Evolutionary conservation across 2,113 vertebrate genomes (phyloP).

Genomic region (Phaethon lepturus): DNA sequence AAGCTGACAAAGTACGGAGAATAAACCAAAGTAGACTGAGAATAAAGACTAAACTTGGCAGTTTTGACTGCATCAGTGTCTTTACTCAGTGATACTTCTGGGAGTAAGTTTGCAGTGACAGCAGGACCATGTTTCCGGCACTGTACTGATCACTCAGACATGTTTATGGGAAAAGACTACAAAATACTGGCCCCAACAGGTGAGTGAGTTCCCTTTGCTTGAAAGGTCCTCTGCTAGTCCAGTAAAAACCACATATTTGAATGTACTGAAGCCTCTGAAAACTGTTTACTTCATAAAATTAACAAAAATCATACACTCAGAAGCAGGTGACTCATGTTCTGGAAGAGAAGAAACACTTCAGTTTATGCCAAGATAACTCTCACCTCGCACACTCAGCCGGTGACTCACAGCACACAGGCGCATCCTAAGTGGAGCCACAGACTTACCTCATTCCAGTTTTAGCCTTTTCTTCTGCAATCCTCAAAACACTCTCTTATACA

Average conservation of each 20-base stretch:
- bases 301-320: background rate
- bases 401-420: constrained; percentile 18
- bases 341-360: background rate
- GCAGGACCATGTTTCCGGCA: constrained; percentile 25
- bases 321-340: constrained; percentile 30
- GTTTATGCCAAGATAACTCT: constrained; percentile 18
- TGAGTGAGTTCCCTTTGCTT: background rate
- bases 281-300: constrained; percentile 18
- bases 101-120: constrained; percentile 17
- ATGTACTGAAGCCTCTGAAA: background rate
- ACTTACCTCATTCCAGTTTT: background rate
- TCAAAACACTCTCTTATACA: background rate
- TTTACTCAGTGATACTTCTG: background rate
- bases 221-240: background rate
- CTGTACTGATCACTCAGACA: constrained; percentile 15
- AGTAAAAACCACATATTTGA: constrained; percentile 26
- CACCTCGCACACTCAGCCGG: background rate
- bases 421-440: background rate
- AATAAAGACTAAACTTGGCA: background rate
- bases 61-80: background rate
- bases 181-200: background rate
- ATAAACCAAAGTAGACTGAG: background rate
- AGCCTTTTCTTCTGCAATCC: background rate
- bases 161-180: constrained; percentile 25
- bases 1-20: background rate